Percentiles rank a stretch among this genome's conserved stretches.
Evolutionary conservation across 2,113 vertebrate species (phyloP).

Genomic region (Phyllopteryx taeniolatus): DNA sequence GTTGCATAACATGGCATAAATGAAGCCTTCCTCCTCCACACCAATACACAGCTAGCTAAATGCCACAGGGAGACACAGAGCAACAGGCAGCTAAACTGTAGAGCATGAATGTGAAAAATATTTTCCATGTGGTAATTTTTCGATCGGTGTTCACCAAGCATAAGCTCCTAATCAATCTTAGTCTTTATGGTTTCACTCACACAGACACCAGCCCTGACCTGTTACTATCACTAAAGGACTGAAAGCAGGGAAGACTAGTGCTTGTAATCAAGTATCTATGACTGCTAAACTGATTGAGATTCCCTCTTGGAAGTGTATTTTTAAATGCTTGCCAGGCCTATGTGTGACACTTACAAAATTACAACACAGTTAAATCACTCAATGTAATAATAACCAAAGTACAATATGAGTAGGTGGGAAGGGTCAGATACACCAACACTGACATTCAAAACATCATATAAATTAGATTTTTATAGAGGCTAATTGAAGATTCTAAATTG

Average conservation of each 20-base stretch:
- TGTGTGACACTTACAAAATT: not conserved
- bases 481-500: not conserved
- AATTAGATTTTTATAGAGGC: not conserved
- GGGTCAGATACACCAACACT: not conserved
- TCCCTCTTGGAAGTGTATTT: not conserved
- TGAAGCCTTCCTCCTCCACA: constrained; percentile 70
- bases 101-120: constrained; percentile 43
- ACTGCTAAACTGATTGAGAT: not conserved
- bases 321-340: not conserved
- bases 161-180: constrained; percentile 15
- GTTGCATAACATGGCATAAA: constrained; percentile 73
- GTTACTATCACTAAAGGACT: not conserved
- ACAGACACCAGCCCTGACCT: not conserved
- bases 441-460: not conserved
- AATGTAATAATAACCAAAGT: not conserved
- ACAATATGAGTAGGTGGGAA: constrained; percentile 1
- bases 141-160: constrained; percentile 13
- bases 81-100: constrained; percentile 61
- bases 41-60: constrained; percentile 42
- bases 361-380: not conserved
- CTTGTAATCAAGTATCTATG: not conserved
- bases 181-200: not conserved
- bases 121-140: constrained; percentile 19
- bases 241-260: not conserved
- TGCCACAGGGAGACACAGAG: constrained; percentile 45